Conservation (phyloP, 37 sponge, comb jelly and placozoan species). For the Bolinopsis microptera region DNA sequence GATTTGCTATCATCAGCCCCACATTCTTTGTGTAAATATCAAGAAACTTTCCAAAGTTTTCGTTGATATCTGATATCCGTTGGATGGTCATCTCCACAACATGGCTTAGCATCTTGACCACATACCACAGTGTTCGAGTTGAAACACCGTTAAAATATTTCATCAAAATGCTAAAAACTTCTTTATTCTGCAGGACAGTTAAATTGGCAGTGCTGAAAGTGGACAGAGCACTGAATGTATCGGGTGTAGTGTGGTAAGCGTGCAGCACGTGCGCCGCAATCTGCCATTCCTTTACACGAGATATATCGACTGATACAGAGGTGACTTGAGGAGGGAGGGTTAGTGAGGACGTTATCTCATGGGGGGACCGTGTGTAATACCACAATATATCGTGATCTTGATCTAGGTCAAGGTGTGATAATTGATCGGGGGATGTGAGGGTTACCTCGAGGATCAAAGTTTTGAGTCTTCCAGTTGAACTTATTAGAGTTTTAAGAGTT, state of each 20-base stretch:
- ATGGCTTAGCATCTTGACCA: background rate
- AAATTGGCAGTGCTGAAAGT: background rate
- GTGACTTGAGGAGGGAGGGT: background rate
- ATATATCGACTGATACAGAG: background rate
- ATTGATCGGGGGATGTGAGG: background rate
- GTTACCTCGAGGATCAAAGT: constrained; percentile 18
- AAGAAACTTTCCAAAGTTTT: background rate
- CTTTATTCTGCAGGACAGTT: background rate
- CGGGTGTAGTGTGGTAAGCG: constrained; percentile 12
- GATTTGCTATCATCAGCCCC: constrained; percentile 13
- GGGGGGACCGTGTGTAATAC: background rate
- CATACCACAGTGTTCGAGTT: background rate
- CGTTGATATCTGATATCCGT: background rate
- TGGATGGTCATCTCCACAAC: background rate
- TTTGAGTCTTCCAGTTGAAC: background rate
- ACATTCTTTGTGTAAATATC: constrained; percentile 27
- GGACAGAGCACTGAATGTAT: constrained; percentile 27
- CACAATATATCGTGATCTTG: background rate
- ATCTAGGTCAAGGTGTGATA: background rate
- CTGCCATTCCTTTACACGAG: background rate
- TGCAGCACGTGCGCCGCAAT: background rate
- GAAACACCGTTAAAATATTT: background rate
- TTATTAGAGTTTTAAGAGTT: background rate
- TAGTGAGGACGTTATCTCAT: background rate
- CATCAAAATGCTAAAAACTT: background rate